phyloP scores from a whole-genome alignment of 2,888 invertebrate genomes.

The Zygogramma bicolorata region DNA sequence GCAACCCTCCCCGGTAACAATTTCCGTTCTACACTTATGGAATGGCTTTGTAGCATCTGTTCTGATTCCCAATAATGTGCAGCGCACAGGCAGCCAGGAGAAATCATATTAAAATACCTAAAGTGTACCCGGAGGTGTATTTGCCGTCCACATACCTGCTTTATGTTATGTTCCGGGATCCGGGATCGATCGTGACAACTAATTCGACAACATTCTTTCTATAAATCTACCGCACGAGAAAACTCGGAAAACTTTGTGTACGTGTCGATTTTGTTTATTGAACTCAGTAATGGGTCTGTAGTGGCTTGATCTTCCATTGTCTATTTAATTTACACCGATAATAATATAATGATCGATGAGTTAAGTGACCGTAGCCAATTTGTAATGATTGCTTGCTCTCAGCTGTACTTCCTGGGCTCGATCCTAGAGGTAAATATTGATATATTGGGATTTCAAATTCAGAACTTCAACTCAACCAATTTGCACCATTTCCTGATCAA shows the following conservation, averaged over 20 bases:
- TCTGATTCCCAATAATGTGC: constrained; percentile 67
- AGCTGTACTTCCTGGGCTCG: too few species aligned
- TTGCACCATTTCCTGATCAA: too few species aligned
- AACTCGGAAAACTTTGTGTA: not conserved
- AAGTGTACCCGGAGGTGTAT: constrained; percentile 64
- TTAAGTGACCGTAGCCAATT: too few species aligned
- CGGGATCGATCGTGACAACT: constrained; percentile 42
- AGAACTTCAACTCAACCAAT: too few species aligned
- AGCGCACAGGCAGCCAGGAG: constrained; percentile 60
- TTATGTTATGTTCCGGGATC: constrained; percentile 56
- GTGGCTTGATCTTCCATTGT: too few species aligned
- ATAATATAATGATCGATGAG: too few species aligned
- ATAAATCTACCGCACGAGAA: not conserved
- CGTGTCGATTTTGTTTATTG: not conserved
- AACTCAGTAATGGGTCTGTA: too few species aligned
- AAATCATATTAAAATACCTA: constrained; percentile 66
- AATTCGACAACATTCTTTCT: constrained; percentile 40
- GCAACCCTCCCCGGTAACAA: not conserved
- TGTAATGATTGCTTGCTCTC: too few species aligned
- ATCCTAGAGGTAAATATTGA: too few species aligned
- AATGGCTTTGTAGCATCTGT: constrained; percentile 63
- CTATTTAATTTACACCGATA: too few species aligned
- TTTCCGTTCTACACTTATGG: not conserved
- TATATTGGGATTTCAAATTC: too few species aligned
- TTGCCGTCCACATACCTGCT: constrained; percentile 63